Percentiles rank a stretch among this genome's conserved stretches.
These are phyloP conservation scores for Pleuronectes platessa DNA, from an alignment of 2,113 vertebrate genomes.

Conservation along the genomic window DNA sequence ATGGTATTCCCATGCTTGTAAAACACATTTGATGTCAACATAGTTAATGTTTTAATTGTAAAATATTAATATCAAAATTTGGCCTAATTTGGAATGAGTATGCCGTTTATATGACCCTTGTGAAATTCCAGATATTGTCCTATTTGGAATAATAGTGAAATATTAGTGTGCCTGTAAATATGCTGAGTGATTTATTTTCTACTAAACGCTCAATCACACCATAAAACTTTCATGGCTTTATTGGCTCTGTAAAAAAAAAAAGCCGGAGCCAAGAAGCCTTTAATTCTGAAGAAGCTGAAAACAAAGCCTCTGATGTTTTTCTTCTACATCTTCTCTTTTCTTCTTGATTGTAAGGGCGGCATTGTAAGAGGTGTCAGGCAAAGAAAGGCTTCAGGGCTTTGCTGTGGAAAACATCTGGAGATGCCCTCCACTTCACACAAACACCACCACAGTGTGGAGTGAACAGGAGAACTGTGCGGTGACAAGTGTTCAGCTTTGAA, in stretches of 20 bases:
- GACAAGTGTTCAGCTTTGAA: too few relatives aligned
- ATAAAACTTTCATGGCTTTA: neutral
- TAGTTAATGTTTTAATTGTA: too few relatives aligned
- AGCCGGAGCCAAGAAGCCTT: neutral
- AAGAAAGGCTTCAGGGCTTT: neutral
- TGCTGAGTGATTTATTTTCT: neutral
- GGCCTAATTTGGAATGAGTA: neutral
- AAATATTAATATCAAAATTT: too few relatives aligned
- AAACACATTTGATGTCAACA: too few relatives aligned
- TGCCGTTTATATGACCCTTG: neutral
- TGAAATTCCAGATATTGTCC: neutral
- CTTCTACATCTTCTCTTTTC: neutral
- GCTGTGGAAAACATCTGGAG: neutral
- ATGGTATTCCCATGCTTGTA: too few relatives aligned
- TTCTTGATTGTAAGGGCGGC: neutral
- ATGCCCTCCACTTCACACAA: neutral
- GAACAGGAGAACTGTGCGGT: too few relatives aligned
- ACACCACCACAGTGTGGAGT: neutral
- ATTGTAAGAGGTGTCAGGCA: neutral
- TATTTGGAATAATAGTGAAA: neutral
- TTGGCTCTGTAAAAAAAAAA: neutral
- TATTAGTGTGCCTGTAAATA: neutral
- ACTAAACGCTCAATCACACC: neutral
- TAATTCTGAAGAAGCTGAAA: neutral
- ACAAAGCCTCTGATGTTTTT: neutral